Conservation (phyloP, 1,140 invertebrate genomes). For the Tigriopus japonicus region DNA sequence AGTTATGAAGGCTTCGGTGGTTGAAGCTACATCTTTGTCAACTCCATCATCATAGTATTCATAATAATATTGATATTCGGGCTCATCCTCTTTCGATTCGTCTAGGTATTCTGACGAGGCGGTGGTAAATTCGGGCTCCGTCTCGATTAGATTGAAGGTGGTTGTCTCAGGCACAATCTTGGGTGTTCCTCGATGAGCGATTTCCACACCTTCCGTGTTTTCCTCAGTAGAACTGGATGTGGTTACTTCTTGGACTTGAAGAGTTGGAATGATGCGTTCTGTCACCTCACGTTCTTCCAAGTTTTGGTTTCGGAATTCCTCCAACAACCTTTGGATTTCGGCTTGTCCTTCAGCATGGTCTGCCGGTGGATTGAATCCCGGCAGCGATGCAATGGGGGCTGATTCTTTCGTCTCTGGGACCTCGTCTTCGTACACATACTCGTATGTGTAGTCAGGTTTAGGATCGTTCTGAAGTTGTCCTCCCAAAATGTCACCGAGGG, state of each 20-base stretch:
- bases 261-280: not conserved
- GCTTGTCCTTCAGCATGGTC: no score
- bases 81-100: not conserved
- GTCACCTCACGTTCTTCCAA: not conserved
- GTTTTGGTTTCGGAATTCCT: not conserved
- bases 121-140: no score
- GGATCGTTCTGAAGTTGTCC: no score
- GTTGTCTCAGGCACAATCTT: not conserved
- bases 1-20: not conserved
- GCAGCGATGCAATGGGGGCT: no score
- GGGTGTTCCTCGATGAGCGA: not conserved
- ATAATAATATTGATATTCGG: slow-evolving; percentile 11
- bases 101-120: not conserved
- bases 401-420: no score
- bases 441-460: no score
- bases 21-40: not conserved
- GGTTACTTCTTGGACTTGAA: not conserved
- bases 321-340: no score
- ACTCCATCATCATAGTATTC: slow-evolving; percentile 9
- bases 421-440: no score
- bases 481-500: no score
- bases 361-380: no score
- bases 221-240: no score
- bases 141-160: not conserved
- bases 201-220: not conserved